Conservation (phyloP, 2,113 vertebrate genomes). For the Murina feae region DNA sequence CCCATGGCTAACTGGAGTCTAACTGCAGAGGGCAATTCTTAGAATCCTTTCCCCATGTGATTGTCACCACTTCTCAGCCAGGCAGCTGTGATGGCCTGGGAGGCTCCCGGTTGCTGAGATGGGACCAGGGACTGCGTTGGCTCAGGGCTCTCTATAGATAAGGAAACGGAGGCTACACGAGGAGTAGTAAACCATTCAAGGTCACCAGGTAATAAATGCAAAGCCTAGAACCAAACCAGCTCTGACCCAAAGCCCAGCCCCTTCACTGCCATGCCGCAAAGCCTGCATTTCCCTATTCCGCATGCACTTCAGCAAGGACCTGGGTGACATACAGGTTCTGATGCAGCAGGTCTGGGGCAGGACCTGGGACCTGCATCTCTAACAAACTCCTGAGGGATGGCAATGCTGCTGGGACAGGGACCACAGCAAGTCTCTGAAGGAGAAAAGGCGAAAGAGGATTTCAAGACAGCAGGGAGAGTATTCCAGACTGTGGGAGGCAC, state of each 20-base stretch:
- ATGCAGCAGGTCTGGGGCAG: not conserved
- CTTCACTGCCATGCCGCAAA: not conserved
- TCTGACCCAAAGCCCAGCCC: not conserved
- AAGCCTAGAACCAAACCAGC: not conserved
- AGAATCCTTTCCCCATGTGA: too few relatives aligned
- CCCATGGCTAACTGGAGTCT: not conserved
- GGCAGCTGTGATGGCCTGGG: not conserved
- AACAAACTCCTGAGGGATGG: not conserved
- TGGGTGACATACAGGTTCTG: not conserved
- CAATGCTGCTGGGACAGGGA: not conserved
- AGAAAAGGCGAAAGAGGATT: not conserved
- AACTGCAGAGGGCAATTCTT: not conserved
- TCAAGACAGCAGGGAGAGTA: not conserved
- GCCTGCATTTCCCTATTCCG: too few relatives aligned
- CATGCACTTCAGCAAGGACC: rapidly evolving
- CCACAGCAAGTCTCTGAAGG: not conserved
- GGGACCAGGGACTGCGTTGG: not conserved
- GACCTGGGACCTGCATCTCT: not conserved
- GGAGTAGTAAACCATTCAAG: not conserved
- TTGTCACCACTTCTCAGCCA: not conserved
- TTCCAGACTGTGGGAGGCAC: not conserved
- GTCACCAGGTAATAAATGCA: not conserved
- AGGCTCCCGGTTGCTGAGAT: not conserved
- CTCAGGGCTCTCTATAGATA: not conserved
- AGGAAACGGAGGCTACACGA: too few relatives aligned